Percentiles rank a stretch among this genome's conserved stretches.
These are phyloP conservation scores for Phanerotoma sp. DNA, from an alignment of 2,888 invertebrate species.

Conservation along the genomic window DNA sequence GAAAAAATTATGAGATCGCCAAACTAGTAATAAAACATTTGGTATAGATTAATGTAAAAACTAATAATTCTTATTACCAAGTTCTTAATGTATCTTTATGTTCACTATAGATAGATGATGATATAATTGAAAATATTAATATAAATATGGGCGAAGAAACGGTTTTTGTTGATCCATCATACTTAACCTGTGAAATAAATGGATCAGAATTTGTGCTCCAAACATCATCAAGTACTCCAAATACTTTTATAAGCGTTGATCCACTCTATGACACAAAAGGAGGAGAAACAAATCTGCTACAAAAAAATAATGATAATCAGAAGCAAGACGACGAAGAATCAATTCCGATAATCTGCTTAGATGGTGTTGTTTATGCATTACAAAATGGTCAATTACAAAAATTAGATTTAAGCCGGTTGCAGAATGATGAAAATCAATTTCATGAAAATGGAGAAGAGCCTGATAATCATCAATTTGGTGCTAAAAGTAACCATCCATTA, in stretches of 20 bases:
- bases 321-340: conserved; percentile 41
- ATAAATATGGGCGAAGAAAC: conserved; percentile 43
- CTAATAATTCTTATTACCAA: too few relatives aligned
- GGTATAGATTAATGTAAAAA: too few relatives aligned
- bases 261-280: conserved; percentile 24
- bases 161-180: conserved; percentile 36
- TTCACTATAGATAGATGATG: too few relatives aligned
- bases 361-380: conserved; percentile 46
- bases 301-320: neutral
- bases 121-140: too few relatives aligned
- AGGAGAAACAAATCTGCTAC: neutral
- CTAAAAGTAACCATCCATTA: neutral
- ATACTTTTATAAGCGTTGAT: conserved; percentile 31
- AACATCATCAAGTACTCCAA: conserved; percentile 34
- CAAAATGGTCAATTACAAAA: conserved; percentile 45
- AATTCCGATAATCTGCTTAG: conserved; percentile 45
- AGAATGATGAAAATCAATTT: conserved; percentile 31
- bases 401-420: conserved; percentile 38
- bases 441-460: conserved; percentile 11
- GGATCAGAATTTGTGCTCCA: conserved; percentile 47
- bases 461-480: neutral
- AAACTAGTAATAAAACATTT: too few relatives aligned
- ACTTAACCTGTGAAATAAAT: conserved; percentile 47
- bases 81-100: too few relatives aligned
- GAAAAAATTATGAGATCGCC: too few relatives aligned